Evolutionary conservation across 2,888 invertebrate species (phyloP).

Genomic region (Nephrotoma appendiculata): DNA sequence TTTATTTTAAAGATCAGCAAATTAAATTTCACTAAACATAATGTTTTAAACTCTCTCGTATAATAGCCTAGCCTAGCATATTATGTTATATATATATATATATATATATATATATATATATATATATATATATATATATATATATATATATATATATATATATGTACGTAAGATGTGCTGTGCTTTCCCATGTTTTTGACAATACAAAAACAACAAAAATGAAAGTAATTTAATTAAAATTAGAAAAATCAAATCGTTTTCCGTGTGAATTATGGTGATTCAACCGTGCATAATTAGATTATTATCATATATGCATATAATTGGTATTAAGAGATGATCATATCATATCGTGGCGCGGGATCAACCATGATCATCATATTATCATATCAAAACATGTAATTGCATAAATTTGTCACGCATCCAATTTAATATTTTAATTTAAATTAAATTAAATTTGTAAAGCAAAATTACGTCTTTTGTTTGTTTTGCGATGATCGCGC

Average conservation of each 20-base stretch:
- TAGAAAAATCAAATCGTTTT: not conserved
- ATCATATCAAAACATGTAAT: not conserved
- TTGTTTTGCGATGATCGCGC: not conserved
- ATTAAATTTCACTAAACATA: not conserved
- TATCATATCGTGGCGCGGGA: not conserved
- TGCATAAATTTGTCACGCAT: not conserved
- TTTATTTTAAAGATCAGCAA: not conserved
- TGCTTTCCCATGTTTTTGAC: not conserved
- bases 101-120: too few relatives aligned
- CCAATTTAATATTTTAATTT: not conserved
- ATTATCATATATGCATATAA: not conserved
- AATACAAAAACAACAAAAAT: not conserved
- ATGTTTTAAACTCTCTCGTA: not conserved
- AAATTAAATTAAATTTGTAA: not conserved
- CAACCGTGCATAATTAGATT: not conserved
- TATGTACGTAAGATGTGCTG: not conserved
- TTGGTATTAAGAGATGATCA: not conserved
- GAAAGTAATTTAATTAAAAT: not conserved
- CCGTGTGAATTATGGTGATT: not conserved
- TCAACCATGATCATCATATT: not conserved
- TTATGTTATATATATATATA: not conserved
- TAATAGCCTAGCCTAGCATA: not conserved
- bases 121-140: too few relatives aligned
- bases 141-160: too few relatives aligned
- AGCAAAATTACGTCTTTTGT: not conserved